A percentile compares a stretch with the other conserved stretches of the same genome.
phyloP scores from a whole-genome alignment of 92 coral and sea anemone species.

The Anthopleura xanthogrammica region DNA sequence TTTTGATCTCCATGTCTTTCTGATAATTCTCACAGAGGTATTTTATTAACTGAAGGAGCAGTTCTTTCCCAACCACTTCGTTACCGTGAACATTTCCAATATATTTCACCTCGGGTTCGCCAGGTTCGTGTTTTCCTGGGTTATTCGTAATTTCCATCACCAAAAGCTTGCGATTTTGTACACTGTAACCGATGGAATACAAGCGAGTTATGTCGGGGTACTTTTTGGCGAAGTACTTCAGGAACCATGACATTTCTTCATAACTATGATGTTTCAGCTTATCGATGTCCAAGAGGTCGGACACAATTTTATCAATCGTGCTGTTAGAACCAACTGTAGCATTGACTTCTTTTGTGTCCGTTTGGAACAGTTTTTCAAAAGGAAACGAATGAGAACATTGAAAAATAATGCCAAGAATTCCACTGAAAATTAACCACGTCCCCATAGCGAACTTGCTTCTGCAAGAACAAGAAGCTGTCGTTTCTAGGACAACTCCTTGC shows the following conservation, averaged over 20 bases:
- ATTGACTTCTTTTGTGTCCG: neutral
- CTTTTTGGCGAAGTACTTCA: conserved; percentile 84
- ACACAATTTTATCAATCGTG: neutral
- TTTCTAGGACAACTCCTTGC: neutral
- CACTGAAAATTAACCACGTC: neutral
- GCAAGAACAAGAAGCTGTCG: neutral
- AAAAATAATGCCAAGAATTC: neutral
- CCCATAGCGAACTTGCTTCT: neutral
- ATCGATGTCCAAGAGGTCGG: conserved; percentile 65
- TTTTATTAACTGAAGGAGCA: conserved; percentile 73
- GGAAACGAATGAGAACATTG: neutral
- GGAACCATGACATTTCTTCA: conserved; percentile 92
- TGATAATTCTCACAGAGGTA: conserved; percentile 84
- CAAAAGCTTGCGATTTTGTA: conserved; percentile 96
- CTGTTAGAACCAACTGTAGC: neutral
- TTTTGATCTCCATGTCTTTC: conserved; percentile 52
- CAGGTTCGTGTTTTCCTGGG: conserved; percentile 87
- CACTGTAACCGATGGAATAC: conserved; percentile 93
- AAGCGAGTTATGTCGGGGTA: conserved; percentile 76
- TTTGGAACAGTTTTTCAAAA: neutral
- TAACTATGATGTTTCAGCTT: conserved; percentile 82
- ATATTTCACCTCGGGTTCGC: conserved; percentile 88
- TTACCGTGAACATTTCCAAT: conserved; percentile 92
- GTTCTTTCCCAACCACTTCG: conserved; percentile 84
- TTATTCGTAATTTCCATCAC: conserved; percentile 87